Percentiles rank a stretch among this genome's conserved stretches.
phyloP scores from a whole-genome alignment of 2,113 vertebrate species.

The Chrysemys picta region DNA sequence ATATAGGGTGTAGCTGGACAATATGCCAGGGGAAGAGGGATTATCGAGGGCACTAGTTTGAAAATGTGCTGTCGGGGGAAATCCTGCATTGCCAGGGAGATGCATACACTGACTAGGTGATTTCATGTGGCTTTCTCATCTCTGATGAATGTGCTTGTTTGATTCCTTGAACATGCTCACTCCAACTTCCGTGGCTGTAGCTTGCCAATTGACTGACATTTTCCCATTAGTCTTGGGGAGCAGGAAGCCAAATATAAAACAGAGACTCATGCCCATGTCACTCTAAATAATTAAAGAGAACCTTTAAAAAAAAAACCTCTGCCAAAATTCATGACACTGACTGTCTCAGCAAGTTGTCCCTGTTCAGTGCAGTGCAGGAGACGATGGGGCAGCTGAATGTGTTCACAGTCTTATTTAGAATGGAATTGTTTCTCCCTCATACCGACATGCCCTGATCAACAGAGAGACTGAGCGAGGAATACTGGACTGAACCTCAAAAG shows the following conservation, averaged over 20 bases:
- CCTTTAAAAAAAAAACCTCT: background rate
- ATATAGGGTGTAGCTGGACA: rapidly evolving
- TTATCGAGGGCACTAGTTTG: rapidly evolving
- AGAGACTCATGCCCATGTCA: rapidly evolving
- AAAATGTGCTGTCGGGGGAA: rapidly evolving
- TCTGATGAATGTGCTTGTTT: rapidly evolving
- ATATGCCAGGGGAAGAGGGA: rapidly evolving
- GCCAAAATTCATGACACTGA: background rate
- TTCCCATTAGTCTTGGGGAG: background rate
- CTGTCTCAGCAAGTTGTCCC: background rate
- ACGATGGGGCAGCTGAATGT: rapidly evolving
- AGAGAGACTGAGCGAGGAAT: background rate
- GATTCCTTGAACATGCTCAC: background rate
- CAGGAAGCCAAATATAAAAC: background rate
- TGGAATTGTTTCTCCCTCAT: rapidly evolving
- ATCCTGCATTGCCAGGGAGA: rapidly evolving
- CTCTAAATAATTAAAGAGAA: background rate
- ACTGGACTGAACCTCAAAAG: background rate
- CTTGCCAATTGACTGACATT: rapidly evolving
- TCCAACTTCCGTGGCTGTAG: background rate
- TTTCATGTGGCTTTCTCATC: rapidly evolving
- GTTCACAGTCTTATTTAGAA: background rate
- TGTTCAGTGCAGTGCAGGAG: background rate
- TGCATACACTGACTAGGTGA: rapidly evolving
- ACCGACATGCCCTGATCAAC: background rate